These are phyloP conservation scores for Heterodera carotae DNA, from an alignment of 1,140 invertebrate genomes.

Conservation along the genomic window DNA sequence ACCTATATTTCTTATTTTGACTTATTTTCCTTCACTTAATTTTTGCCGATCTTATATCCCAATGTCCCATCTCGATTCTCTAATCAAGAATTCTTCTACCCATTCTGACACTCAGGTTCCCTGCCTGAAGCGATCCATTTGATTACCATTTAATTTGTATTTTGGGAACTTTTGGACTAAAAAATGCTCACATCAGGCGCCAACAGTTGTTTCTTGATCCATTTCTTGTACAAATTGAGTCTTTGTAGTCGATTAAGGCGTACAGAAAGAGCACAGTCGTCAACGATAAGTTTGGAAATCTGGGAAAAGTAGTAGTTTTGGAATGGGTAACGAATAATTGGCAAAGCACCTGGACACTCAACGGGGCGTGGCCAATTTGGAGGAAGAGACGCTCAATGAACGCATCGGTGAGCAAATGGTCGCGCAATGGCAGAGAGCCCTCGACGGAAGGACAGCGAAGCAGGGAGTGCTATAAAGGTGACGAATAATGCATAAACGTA, in stretches of 20 bases:
- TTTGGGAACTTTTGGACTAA: conserved; percentile 8
- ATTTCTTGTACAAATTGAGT: conserved; percentile 7
- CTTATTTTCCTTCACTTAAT: too few species aligned
- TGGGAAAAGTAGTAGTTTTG: conserved; percentile 13
- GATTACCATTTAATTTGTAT: neutral
- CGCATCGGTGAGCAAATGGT: neutral
- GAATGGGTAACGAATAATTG: neutral
- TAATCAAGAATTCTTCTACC: too few species aligned
- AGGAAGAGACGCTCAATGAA: neutral
- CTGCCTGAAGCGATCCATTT: too few species aligned
- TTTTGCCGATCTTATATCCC: too few species aligned
- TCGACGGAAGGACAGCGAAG: neutral
- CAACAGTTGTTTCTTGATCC: conserved; percentile 1
- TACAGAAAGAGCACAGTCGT: conserved; percentile 6
- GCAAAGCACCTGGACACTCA: neutral
- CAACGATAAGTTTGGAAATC: conserved; percentile 22
- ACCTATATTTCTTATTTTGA: too few species aligned
- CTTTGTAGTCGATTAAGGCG: neutral
- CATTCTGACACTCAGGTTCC: too few species aligned
- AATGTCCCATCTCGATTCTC: too few species aligned
- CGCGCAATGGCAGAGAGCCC: neutral
- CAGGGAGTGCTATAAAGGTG: neutral
- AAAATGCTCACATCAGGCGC: conserved; percentile 2
- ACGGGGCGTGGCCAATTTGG: neutral
- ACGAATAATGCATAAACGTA: too few species aligned